Evolutionary conservation across 2,888 invertebrate genomes (phyloP), one percentile per base, ranked within the genome.

Genomic region (Sesia apiformis): DNA sequence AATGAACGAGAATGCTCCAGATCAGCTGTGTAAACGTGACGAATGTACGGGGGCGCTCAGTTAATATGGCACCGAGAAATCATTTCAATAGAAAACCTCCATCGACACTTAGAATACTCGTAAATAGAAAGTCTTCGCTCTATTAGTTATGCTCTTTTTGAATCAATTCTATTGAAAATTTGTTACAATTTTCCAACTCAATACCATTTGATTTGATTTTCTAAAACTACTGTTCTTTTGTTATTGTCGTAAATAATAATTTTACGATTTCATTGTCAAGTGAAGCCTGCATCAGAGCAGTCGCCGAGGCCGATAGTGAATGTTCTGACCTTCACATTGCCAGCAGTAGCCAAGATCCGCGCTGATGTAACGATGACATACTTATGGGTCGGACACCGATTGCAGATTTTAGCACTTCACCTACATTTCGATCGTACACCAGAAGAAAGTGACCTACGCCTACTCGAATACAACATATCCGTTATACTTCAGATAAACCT

Each of bases 281-380:
- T 51, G 50, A 38, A 50, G 46, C 53, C 38, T 4, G 50, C 39
- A 8, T 50, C 38, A 8, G 38, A 50, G 5, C 39, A 39, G 40
- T 38, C 60, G 62, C 57, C 68, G 64, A 79, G 76, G 78, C 67
- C 76, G 69, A 66, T 72, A 72, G 79, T 76, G 81, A 81, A 76
- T 66, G 78, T 70, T 62, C 64, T 71, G 78, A 71, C 86, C 85
- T 86, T 84, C 81, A 81, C 82, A 81, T 81, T 84, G 85, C 59
- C 66, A 63, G 61, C 58, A 63, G 63, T 68, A 70, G 68, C 65
- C 69, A 63, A 74, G 67, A 71, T 72, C 63, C 65, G 67, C 63
- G 62, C 68, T 76, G 75, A 79, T 76, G 76, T 74, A 76, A 74
- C 67, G 61, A 57, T 67, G 68, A 66, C 70, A 71, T 64, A 70